Base-by-base conservation (phyloP, 2,113 vertebrate species). In the Amblyornis subalaris region DNA sequence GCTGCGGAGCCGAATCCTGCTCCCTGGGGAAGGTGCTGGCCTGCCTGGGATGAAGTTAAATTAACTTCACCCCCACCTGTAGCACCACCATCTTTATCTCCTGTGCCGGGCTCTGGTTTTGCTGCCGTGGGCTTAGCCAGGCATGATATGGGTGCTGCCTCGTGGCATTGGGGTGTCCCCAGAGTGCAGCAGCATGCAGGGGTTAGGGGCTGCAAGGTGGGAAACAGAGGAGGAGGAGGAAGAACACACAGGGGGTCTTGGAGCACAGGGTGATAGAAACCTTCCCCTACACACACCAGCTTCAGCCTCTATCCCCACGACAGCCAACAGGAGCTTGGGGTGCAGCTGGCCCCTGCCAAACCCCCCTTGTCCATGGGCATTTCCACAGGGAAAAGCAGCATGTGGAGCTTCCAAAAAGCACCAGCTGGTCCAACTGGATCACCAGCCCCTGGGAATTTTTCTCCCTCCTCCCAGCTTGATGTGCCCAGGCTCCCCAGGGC, bases 201-300 rank as follows among this genome's bases (percentile, higher is more conserved):
- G 53, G 33, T 13, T 14, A 20, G 36, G 58, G 72, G 48, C 50
- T 48, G 61, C 14, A 6, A 25, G 10, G 12, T 22, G 53, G 35
- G 44, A 66, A 15, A 61, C 58, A 6, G 40, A 76, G 29, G 24
- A 75, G 9, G 35, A 81, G 7, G 62, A 76, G 21, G 36, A 54
- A 14, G 67, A 71, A 50, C 29, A 51, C 44, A 62, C 1, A 3
- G 22, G 22, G 7, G 7, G 9, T 19, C n/a, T 48, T 3, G 2
- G n/a, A n/a, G 36, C 33, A 55, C 2, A 3, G 64, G 11, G 36
- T 14, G 47, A 8, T 47, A 28, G 9, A 53, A 61, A 40, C 5
- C 3, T 31, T 28, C 2, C 5, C 6, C 15, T 8, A 0, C 2
- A 0, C 6, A 23, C 11, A 4, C 6, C 1, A 0, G 13, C 44